A percentile compares a stretch with the other conserved stretches of the same genome.
Evolutionary conservation across 2,888 invertebrate species (phyloP).

Genomic region (Deilephila porcellus): DNA sequence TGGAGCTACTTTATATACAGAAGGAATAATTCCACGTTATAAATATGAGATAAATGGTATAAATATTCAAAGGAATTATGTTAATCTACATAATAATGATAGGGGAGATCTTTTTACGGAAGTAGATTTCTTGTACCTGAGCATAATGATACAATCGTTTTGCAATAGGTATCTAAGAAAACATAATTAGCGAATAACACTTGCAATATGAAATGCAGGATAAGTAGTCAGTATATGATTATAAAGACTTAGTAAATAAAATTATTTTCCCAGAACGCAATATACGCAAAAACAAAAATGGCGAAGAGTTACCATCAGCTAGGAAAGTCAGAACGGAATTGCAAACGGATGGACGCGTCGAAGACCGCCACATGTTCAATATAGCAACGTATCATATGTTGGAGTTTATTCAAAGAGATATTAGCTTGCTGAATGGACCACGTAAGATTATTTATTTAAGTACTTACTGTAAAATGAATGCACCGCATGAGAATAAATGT

Average conservation of each 20-base stretch:
- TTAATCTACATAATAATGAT: neutral
- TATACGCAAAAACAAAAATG: slow-evolving; percentile 56
- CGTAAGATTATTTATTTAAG: slow-evolving; percentile 49
- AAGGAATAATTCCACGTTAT: too few species aligned
- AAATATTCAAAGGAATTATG: neutral
- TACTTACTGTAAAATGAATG: neutral
- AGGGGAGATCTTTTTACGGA: too few species aligned
- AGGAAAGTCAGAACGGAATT: slow-evolving; percentile 62
- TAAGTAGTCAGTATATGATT: too few species aligned
- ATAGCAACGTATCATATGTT: slow-evolving; percentile 60
- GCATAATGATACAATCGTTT: too few species aligned
- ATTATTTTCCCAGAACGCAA: slow-evolving; percentile 46
- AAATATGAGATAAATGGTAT: too few species aligned
- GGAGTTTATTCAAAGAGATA: slow-evolving; percentile 64
- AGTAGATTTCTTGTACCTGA: too few species aligned
- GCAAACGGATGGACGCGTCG: slow-evolving; percentile 62
- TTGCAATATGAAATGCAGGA: too few species aligned
- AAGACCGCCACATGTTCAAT: slow-evolving; percentile 58
- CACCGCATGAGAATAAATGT: neutral
- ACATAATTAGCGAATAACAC: too few species aligned
- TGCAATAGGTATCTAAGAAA: too few species aligned
- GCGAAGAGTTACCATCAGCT: slow-evolving; percentile 61
- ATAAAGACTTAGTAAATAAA: neutral
- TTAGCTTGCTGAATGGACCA: slow-evolving; percentile 61
- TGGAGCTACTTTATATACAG: neutral